Evolutionary conservation across 2,113 vertebrate species (phyloP).

Genomic region (Mesitornis unicolor): DNA sequence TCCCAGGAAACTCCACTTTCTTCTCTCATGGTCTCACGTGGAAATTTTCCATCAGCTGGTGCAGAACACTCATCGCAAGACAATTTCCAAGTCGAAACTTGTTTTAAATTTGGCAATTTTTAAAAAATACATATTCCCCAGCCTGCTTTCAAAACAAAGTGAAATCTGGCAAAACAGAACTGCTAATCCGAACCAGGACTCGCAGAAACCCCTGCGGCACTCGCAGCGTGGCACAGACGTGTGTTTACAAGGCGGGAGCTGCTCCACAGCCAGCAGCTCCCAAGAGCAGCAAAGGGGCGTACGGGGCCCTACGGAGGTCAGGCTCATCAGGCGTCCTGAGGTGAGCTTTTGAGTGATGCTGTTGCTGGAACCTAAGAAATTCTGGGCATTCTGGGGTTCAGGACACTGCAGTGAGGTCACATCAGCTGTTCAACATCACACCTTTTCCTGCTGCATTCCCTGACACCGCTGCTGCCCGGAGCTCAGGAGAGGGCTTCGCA

Average conservation of each 20-base stretch:
- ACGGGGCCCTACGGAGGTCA: too few relatives aligned
- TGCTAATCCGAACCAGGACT: not conserved
- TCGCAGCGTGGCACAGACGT: rapidly evolving
- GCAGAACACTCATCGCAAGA: rapidly evolving
- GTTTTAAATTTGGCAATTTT: not conserved
- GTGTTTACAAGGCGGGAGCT: rapidly evolving
- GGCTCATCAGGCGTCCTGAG: rapidly evolving
- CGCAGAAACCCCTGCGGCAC: rapidly evolving
- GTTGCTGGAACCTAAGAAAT: not conserved
- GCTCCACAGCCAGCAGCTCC: rapidly evolving
- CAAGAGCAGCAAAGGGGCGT: rapidly evolving
- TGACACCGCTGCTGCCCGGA: rapidly evolving
- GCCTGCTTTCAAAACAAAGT: not conserved
- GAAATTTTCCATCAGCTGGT: not conserved
- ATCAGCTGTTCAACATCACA: rapidly evolving
- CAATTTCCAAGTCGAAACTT: not conserved
- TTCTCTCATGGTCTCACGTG: rapidly evolving
- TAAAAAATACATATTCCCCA: not conserved
- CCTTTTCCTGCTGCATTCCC: not conserved
- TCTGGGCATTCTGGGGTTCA: rapidly evolving
- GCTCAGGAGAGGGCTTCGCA: rapidly evolving
- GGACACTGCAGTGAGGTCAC: rapidly evolving
- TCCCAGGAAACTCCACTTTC: rapidly evolving
- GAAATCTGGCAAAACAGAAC: not conserved
- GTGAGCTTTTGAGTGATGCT: rapidly evolving